These are phyloP conservation scores for Metallyticus violacea DNA, from an alignment of 2,888 invertebrate genomes.

Conservation along the genomic window DNA sequence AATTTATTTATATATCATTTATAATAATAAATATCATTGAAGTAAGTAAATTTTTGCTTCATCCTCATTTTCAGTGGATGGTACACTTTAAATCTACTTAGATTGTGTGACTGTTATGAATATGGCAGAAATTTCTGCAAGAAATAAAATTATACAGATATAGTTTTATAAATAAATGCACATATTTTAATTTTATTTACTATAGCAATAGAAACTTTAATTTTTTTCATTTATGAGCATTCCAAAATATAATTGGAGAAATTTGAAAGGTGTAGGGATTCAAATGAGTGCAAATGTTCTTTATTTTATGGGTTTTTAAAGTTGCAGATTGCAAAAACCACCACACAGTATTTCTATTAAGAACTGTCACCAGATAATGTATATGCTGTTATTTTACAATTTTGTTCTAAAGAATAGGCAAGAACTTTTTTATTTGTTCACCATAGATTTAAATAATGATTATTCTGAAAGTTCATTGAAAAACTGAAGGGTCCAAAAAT, in stretches of 20 bases:
- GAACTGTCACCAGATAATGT: too few relatives aligned
- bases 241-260: not conserved
- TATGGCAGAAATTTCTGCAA: not conserved
- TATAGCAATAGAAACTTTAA: not conserved
- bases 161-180: not conserved
- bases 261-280: not conserved
- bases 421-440: too few relatives aligned
- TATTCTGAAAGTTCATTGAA: not conserved
- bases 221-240: not conserved
- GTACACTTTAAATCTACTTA: not conserved
- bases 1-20: not conserved
- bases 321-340: too few relatives aligned
- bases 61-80: not conserved
- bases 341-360: too few relatives aligned
- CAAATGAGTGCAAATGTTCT: not conserved
- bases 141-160: not conserved
- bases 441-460: not conserved
- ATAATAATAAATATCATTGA: not conserved
- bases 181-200: not conserved
- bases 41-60: not conserved
- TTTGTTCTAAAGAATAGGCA: too few relatives aligned
- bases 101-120: not conserved
- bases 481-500: not conserved
- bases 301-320: too few relatives aligned
- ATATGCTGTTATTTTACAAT: too few relatives aligned